Percentiles rank a stretch among this genome's conserved stretches.
phyloP scores from a whole-genome alignment of 2,888 invertebrate species.

The Colostygia pectinataria region DNA sequence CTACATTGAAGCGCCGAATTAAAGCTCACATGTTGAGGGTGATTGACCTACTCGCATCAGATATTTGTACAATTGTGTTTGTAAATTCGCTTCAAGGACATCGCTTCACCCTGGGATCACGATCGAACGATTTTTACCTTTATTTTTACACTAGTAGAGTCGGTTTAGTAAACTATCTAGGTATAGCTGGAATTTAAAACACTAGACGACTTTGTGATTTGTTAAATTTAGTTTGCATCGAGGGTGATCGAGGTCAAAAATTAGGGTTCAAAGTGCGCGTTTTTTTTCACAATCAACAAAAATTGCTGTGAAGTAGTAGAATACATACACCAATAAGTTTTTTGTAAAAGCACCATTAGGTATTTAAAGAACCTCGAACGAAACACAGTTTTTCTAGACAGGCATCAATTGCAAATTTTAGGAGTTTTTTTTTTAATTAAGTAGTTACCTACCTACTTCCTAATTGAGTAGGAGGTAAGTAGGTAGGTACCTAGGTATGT shows the following conservation, averaged over 20 bases:
- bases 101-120: slow-evolving; percentile 50
- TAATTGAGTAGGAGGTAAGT: too few species aligned
- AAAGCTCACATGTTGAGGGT: slow-evolving; percentile 52
- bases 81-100: slow-evolving; percentile 74
- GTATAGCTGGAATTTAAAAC: slow-evolving; percentile 20
- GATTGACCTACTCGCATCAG: slow-evolving; percentile 64
- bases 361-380: too few species aligned
- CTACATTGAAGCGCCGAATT: slow-evolving; percentile 29
- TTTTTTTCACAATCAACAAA: slow-evolving; percentile 30
- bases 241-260: slow-evolving; percentile 29
- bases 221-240: slow-evolving; percentile 29
- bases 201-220: slow-evolving; percentile 20
- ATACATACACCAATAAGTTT: too few species aligned
- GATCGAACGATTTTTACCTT: slow-evolving; percentile 46
- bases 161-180: slow-evolving; percentile 25
- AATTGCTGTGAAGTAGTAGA: too few species aligned
- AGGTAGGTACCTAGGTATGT: too few species aligned
- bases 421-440: too few species aligned
- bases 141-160: slow-evolving; percentile 44
- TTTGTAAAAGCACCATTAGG: too few species aligned
- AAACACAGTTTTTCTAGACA: too few species aligned
- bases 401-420: too few species aligned
- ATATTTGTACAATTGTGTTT: slow-evolving; percentile 76
- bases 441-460: too few species aligned
- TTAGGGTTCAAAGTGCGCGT: slow-evolving; percentile 50